phyloP scores from a whole-genome alignment of 1,140 invertebrate species.

The Macrostomum lignano region DNA sequence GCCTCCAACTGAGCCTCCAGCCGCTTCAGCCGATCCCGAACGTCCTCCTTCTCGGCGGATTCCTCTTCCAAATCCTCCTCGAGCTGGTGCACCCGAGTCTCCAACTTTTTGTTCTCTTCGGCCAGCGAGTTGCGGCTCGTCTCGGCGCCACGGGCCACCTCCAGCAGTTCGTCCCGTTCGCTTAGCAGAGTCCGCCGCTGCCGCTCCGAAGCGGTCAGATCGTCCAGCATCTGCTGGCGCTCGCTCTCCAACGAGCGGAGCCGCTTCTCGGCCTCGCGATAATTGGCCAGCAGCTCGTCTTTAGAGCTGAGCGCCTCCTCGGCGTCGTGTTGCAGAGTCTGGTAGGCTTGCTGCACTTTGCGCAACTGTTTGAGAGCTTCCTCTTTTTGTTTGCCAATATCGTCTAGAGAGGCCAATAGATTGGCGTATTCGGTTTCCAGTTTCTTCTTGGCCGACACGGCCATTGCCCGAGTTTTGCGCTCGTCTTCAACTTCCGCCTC shows the following conservation, averaged over 20 bases:
- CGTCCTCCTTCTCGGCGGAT: not conserved
- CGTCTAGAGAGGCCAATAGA: not conserved
- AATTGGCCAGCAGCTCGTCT: not conserved
- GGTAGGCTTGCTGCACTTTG: not conserved
- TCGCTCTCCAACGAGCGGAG: not conserved
- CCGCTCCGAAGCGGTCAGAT: not conserved
- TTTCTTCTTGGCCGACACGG: conserved; percentile 1
- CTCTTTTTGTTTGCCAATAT: conserved; percentile 1
- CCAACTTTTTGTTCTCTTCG: conserved; percentile 4
- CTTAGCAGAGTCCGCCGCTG: not conserved
- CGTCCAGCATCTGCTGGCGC: not conserved
- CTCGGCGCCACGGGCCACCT: not conserved
- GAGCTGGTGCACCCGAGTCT: not conserved
- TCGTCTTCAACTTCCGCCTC: conserved; percentile 4
- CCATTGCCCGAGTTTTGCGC: not conserved
- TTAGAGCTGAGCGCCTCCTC: not conserved
- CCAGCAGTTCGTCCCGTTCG: conserved; percentile 2
- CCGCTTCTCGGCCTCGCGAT: conserved; percentile 2
- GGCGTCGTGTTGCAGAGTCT: conserved; percentile 1
- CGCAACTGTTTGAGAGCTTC: conserved; percentile 1
- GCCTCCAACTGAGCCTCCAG: conserved; percentile 3
- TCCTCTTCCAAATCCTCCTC: conserved; percentile 1
- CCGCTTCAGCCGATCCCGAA: not conserved
- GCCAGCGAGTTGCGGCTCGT: not conserved
- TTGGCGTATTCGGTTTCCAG: not conserved